These are phyloP conservation scores for Cherax quadricarinatus DNA, from an alignment of 1,140 invertebrate species.

Conservation along the genomic window DNA sequence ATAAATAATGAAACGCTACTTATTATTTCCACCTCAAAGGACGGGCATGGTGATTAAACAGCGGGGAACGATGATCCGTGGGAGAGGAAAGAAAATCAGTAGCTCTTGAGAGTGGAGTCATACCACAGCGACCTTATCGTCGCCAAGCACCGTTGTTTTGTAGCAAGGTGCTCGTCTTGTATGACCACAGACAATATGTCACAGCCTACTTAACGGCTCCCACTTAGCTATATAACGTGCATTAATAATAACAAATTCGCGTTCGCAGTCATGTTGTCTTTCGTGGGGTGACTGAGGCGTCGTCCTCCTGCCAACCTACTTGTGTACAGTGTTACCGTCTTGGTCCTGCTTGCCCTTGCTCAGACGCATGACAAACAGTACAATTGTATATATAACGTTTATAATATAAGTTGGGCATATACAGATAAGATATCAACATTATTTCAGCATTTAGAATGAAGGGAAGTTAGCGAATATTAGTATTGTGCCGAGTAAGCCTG, in stretches of 20 bases:
- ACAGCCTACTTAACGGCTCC: not conserved
- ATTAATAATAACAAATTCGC: not conserved
- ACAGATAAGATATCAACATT: no score
- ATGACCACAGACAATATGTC: not conserved
- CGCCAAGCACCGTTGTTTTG: not conserved
- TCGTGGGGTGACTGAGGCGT: not conserved
- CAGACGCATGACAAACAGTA: no score
- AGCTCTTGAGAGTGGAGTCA: no score
- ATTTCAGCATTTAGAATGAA: no score
- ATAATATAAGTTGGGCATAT: no score
- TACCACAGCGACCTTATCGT: not conserved
- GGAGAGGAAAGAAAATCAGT: not conserved
- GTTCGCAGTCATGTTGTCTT: not conserved
- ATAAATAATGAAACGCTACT: constrained; percentile 48
- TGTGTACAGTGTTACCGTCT: no score
- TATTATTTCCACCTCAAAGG: constrained; percentile 62
- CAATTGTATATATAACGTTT: no score
- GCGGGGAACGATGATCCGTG: not conserved
- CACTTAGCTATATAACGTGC: not conserved
- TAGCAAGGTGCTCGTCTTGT: not conserved
- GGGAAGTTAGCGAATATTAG: no score
- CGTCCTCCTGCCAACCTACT: no score
- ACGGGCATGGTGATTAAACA: constrained; percentile 46
- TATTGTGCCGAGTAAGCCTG: no score
- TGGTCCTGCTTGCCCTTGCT: no score